phyloP scores from a whole-genome alignment of 2,888 invertebrate species.

The Cantharis rustica region DNA sequence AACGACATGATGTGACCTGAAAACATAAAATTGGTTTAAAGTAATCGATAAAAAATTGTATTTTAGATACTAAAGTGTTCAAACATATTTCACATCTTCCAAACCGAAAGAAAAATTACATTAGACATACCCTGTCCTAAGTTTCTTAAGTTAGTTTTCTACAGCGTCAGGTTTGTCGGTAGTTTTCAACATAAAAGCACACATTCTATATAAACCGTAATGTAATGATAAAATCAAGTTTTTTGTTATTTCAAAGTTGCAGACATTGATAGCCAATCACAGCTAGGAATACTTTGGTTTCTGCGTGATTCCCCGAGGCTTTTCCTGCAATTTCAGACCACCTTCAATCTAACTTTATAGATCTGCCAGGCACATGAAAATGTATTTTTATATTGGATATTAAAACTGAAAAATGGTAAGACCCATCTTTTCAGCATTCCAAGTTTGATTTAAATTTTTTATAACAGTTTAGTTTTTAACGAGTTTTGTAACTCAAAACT shows the following conservation, averaged over 20 bases:
- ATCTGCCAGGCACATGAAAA: conserved; percentile 22
- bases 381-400: conserved; percentile 30
- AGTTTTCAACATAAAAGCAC: conserved; percentile 27
- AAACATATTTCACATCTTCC: conserved; percentile 32
- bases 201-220: conserved; percentile 30
- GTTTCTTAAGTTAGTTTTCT: conserved; percentile 36
- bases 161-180: conserved; percentile 33
- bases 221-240: conserved; percentile 40
- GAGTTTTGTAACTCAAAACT: not conserved
- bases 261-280: conserved; percentile 36
- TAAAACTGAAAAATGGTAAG: conserved; percentile 26
- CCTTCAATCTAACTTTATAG: conserved; percentile 29
- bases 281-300: conserved; percentile 21
- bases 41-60: conserved; percentile 25
- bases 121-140: conserved; percentile 36
- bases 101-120: conserved; percentile 34
- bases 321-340: conserved; percentile 18
- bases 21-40: conserved; percentile 3
- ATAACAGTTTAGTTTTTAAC: not conserved
- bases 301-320: conserved; percentile 24
- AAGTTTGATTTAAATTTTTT: not conserved
- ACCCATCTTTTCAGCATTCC: not conserved
- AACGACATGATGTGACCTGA: not conserved
- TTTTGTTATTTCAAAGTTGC: conserved; percentile 24
- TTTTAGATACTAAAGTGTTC: conserved; percentile 34